A percentile compares a stretch with the other conserved stretches of the same genome.
Conservation (phyloP, 2,797 vertebrate genomes). For the Peromyscus nudipes region DNA sequence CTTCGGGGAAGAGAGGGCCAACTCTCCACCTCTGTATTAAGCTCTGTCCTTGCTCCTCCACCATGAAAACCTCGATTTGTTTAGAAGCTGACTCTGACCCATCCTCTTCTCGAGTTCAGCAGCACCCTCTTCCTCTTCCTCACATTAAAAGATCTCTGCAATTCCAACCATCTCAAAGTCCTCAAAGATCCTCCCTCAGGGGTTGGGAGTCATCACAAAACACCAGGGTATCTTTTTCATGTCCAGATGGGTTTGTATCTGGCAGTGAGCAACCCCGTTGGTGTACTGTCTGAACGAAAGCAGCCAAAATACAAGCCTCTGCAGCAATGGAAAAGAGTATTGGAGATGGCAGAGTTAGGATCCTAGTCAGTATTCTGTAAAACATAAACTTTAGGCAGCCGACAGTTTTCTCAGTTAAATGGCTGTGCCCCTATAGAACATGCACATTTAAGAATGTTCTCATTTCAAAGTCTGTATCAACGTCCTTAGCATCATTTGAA, state of each 20-base stretch:
- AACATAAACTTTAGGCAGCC: not conserved
- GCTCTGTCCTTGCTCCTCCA: not conserved
- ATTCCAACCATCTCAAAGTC: not conserved
- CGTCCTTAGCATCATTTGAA: not conserved
- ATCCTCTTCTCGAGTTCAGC: not conserved
- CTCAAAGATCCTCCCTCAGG: not conserved
- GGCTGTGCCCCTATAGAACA: not conserved
- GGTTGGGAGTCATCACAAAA: not conserved
- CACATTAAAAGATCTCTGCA: not conserved
- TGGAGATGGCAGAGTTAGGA: not conserved
- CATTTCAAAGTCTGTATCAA: not conserved
- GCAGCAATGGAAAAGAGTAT: not conserved
- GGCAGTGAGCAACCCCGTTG: not conserved
- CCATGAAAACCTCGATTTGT: not conserved
- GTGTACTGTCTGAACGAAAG: not conserved
- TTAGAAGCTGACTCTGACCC: not conserved
- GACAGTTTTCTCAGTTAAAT: slow-evolving; percentile 1
- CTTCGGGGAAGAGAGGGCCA: slow-evolving; percentile 49
- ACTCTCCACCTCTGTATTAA: slow-evolving; percentile 12
- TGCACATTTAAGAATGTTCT: not conserved
- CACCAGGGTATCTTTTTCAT: not conserved
- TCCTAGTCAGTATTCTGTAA: not conserved
- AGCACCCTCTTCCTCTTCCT: not conserved
- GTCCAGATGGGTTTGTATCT: no score
- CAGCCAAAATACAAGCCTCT: not conserved